Evolutionary conservation across 2,113 vertebrate species (phyloP).

Genomic region (Ellobius talpinus): DNA sequence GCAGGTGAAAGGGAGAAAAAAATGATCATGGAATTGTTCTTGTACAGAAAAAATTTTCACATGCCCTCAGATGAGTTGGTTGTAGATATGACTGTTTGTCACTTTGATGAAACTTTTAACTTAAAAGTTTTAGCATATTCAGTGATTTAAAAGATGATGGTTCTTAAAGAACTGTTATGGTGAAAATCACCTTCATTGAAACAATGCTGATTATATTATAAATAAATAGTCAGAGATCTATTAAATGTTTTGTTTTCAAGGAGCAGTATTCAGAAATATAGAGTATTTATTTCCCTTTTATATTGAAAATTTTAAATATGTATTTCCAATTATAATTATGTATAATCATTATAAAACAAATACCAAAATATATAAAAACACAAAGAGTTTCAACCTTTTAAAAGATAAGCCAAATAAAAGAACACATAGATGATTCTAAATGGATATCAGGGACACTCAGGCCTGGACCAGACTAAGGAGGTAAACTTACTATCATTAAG

Average conservation of each 20-base stretch:
- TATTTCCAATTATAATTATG: constrained; percentile 9
- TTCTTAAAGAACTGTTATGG: not conserved
- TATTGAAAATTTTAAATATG: not conserved
- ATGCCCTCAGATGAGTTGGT: not conserved
- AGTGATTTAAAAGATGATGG: constrained; percentile 19
- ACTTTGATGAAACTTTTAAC: not conserved
- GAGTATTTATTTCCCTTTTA: not conserved
- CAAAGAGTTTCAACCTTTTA: not conserved
- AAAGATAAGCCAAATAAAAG: constrained; percentile 1
- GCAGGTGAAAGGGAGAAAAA: not conserved
- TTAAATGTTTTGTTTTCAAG: constrained; percentile 8
- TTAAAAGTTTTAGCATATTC: constrained; percentile 37
- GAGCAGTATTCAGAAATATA: not conserved
- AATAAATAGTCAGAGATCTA: constrained; percentile 26
- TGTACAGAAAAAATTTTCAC: constrained; percentile 20
- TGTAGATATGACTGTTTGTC: constrained; percentile 2
- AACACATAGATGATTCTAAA: not conserved
- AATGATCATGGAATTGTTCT: not conserved
- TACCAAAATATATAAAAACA: not conserved
- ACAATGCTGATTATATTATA: not conserved
- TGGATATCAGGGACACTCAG: not conserved
- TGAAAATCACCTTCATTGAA: constrained; percentile 31
- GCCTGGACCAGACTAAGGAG: not conserved
- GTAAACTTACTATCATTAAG: not conserved
- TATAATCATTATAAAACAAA: not conserved